phyloP scores from a whole-genome alignment of 2,888 invertebrate genomes.

The Agelastica alni region DNA sequence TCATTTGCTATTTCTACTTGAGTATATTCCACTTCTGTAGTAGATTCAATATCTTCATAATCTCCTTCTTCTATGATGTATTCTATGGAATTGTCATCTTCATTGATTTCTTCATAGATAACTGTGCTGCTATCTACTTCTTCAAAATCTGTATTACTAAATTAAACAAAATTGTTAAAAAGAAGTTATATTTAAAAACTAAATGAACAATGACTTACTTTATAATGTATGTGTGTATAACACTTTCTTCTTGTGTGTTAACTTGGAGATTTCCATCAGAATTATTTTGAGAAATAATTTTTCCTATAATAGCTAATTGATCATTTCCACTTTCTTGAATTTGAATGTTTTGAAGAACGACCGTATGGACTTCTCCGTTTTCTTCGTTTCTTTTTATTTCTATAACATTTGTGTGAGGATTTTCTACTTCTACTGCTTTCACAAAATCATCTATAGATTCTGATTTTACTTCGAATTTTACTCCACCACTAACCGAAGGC shows the following conservation, averaged over 20 bases:
- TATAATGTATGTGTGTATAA: slow-evolving; percentile 38
- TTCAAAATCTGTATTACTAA: slow-evolving; percentile 34
- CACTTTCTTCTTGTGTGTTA: slow-evolving; percentile 35
- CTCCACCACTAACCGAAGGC: slow-evolving; percentile 5
- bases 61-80: slow-evolving; percentile 38
- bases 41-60: slow-evolving; percentile 14
- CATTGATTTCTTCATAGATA: slow-evolving; percentile 33
- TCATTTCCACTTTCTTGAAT: slow-evolving; percentile 24
- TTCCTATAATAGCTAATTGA: slow-evolving; percentile 40
- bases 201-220: slow-evolving; percentile 37
- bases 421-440: slow-evolving; percentile 16
- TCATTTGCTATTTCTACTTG: slow-evolving; percentile 15
- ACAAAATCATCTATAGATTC: slow-evolving; percentile 1
- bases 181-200: not conserved
- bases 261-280: slow-evolving; percentile 46
- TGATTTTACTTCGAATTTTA: slow-evolving; percentile 20
- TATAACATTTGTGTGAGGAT: slow-evolving; percentile 1
- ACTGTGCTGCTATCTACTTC: slow-evolving; percentile 32
- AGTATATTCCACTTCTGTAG: not conserved
- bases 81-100: slow-evolving; percentile 34
- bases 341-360: slow-evolving; percentile 43
- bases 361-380: slow-evolving; percentile 28
- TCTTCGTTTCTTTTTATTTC: slow-evolving; percentile 13
- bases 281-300: slow-evolving; percentile 38
- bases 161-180: slow-evolving; percentile 9